Evolutionary conservation across 2,888 invertebrate genomes (phyloP), one percentile per base, ranked within the genome.

Genomic region (Pollenia amentaria): DNA sequence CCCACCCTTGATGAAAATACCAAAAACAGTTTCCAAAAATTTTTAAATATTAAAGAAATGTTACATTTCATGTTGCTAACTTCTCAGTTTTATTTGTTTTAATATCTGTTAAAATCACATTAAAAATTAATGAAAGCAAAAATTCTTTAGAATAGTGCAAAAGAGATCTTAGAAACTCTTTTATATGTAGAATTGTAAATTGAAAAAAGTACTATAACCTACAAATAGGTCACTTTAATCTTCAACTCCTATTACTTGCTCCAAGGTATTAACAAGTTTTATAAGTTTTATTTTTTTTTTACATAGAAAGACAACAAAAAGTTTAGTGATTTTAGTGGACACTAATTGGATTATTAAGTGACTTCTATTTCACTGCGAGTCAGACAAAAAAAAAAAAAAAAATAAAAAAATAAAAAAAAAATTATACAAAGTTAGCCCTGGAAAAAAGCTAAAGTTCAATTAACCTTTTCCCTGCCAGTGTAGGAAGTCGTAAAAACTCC

Each of bases 341-440:
- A 64, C 67, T 78, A 78, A 78, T 78, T 78, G 57, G 77, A 78
- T 78, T 78, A 78, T 67, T 57, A 55, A 14, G 18, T 7, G 14
- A 44, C 60, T 60, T 77, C 29, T 18, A 7, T 29, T 29, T 16
- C 29, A 9, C 29, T 46, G 7, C 14, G 10, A 2, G 9, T n/a
- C 18, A 18, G 18, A 46, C 29, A 29, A 29, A 29, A 29, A 46
- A 48, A n/a, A n/a, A n/a, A n/a, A n/a, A n/a, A n/a, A n/a, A n/a
- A n/a, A n/a, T n/a, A n/a, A n/a, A n/a, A n/a, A n/a, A n/a, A n/a
- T n/a, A n/a, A n/a, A n/a, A n/a, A n/a, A 48, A 38, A 14, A 48
- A 10, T 21, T 29, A 10, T 62, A 10, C 10, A 48, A 40, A 64
- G 65, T 80, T 64, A 81, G 73, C 18, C 18, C 2, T 46, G 53